Percentiles rank a stretch among this genome's conserved stretches.
Conservation (phyloP, 2,797 vertebrate species). For the Hoplostethus atlanticus region DNA sequence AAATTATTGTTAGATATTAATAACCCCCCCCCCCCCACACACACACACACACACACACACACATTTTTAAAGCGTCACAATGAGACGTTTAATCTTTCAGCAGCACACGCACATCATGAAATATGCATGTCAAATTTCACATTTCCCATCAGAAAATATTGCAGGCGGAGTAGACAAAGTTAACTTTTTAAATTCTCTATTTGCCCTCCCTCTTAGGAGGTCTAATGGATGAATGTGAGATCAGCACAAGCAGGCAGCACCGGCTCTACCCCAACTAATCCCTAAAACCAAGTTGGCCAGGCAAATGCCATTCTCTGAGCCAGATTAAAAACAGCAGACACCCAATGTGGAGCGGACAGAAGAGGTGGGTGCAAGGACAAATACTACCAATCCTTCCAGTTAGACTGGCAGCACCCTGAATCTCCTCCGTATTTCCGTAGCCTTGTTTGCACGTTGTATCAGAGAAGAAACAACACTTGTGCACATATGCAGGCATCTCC, state of each 20-base stretch:
- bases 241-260: background rate
- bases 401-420: constrained; percentile 1
- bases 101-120: background rate
- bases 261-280: constrained; percentile 23
- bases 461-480: constrained; percentile 6
- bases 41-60: background rate
- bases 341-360: constrained; percentile 56
- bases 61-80: background rate
- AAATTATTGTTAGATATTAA: background rate
- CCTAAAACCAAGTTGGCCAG: constrained; percentile 6
- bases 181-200: background rate
- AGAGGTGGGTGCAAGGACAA: constrained; percentile 44
- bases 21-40: background rate
- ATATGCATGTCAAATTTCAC: constrained; percentile 15
- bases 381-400: constrained; percentile 26
- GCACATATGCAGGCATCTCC: constrained; percentile 29
- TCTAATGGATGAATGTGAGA: constrained; percentile 19
- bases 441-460: constrained; percentile 23
- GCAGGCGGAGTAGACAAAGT: background rate
- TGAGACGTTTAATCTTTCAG: background rate
- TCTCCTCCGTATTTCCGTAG: no score
- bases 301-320: constrained; percentile 22
- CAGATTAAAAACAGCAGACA: constrained; percentile 44
- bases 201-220: background rate
- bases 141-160: background rate